phyloP scores from a whole-genome alignment of 1,140 invertebrate species.

The Cataglyphis hispanica region DNA sequence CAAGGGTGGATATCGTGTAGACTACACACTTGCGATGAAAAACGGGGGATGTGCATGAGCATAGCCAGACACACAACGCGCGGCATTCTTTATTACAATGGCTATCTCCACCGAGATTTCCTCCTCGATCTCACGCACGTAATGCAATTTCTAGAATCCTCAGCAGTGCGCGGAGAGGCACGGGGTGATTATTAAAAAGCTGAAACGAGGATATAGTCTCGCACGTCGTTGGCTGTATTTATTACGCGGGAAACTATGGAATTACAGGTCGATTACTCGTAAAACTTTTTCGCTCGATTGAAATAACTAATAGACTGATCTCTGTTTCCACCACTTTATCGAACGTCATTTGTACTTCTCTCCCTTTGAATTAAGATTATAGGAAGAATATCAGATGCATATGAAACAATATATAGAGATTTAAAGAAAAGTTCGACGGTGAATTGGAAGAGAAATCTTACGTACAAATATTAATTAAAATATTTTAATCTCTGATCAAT shows the following conservation, averaged over 20 bases:
- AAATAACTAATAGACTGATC: not conserved
- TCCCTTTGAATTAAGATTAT: not conserved
- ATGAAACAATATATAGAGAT: not conserved
- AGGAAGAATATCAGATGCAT: not conserved
- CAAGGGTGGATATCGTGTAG: slow-evolving; percentile 43
- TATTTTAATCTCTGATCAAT: not conserved
- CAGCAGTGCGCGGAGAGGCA: not conserved
- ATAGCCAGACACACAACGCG: slow-evolving; percentile 21
- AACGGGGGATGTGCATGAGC: slow-evolving; percentile 42
- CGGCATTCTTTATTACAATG: slow-evolving; percentile 58
- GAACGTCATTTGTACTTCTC: not conserved
- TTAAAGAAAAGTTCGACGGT: not conserved
- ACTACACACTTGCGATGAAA: slow-evolving; percentile 44
- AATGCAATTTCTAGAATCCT: slow-evolving; percentile 35
- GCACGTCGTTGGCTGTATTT: slow-evolving; percentile 38
- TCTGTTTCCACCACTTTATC: slow-evolving; percentile 6
- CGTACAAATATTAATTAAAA: not conserved
- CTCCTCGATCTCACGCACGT: slow-evolving; percentile 56
- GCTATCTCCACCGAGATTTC: slow-evolving; percentile 47
- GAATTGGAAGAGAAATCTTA: not conserved
- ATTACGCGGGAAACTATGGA: slow-evolving; percentile 43
- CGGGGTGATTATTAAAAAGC: slow-evolving; percentile 41
- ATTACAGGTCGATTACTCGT: slow-evolving; percentile 31
- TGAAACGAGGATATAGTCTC: slow-evolving; percentile 40
- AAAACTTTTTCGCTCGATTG: slow-evolving; percentile 21